A percentile compares a stretch with the other conserved stretches of the same genome.
Conservation (phyloP, 2,113 vertebrate species). For the Saccopteryx leptura region DNA sequence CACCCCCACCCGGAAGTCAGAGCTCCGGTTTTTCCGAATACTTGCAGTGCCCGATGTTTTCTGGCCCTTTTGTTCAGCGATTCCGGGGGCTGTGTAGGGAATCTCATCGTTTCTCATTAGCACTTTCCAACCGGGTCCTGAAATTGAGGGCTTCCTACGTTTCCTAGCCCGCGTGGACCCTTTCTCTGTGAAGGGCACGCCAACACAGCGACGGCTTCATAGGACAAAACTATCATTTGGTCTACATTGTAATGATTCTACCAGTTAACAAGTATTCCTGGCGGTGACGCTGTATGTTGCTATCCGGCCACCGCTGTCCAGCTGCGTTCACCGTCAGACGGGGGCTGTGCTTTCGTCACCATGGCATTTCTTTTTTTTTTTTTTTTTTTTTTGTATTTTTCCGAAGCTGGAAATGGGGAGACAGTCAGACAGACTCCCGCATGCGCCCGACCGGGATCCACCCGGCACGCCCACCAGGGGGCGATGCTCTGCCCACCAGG, state of each 20-base stretch:
- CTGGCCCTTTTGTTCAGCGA: not conserved
- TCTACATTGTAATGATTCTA: conserved; percentile 1
- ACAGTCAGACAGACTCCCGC: too few relatives aligned
- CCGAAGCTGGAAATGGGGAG: too few relatives aligned
- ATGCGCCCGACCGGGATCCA: too few relatives aligned
- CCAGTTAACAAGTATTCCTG: not conserved
- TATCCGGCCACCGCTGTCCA: not conserved
- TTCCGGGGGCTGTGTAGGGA: not conserved
- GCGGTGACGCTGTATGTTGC: not conserved
- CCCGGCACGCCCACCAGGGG: too few relatives aligned
- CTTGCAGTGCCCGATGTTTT: not conserved
- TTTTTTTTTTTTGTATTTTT: too few relatives aligned
- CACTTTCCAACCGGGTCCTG: not conserved
- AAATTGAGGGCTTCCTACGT: not conserved
- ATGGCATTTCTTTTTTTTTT: not conserved
- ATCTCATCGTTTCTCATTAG: not conserved
- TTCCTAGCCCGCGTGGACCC: not conserved
- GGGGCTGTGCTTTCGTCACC: not conserved
- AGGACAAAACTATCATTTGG: not conserved
- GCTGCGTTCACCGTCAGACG: not conserved
- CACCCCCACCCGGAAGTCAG: not conserved
- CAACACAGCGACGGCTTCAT: not conserved
- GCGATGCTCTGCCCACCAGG: too few relatives aligned
- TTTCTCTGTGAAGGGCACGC: not conserved
- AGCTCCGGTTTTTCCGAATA: not conserved